Percentiles rank a stretch among this genome's conserved stretches.
Conservation (phyloP, 2,113 vertebrate species). For the Paralichthys olivaceus region DNA sequence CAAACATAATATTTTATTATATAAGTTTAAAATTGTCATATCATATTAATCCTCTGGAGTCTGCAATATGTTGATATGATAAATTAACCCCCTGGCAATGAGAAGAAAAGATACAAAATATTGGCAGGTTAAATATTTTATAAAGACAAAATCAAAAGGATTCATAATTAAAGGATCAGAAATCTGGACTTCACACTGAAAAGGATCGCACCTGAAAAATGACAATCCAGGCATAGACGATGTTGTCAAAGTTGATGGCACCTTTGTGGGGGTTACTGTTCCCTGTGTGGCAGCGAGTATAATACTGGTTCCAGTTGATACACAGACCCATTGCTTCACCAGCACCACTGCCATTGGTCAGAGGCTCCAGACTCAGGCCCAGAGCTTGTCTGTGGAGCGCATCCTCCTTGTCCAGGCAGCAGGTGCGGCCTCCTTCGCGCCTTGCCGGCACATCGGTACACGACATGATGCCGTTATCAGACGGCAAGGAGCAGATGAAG, state of each 20-base stretch:
- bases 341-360: constrained; percentile 82
- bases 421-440: constrained; percentile 91
- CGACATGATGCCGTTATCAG: constrained; percentile 98
- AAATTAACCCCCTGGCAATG: too few relatives aligned
- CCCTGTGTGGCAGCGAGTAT: constrained; percentile 93
- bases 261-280: constrained; percentile 94
- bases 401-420: constrained; percentile 95
- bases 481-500: constrained; percentile 96
- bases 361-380: constrained; percentile 82
- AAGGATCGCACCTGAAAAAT: constrained; percentile 91
- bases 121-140: too few relatives aligned
- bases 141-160: too few relatives aligned
- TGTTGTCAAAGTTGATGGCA: constrained; percentile 99
- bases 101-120: too few relatives aligned
- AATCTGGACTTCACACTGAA: too few relatives aligned
- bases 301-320: constrained; percentile 98
- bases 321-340: constrained; percentile 84
- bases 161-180: too few relatives aligned
- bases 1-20: too few relatives aligned
- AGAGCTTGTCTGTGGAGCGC: constrained; percentile 88
- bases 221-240: constrained; percentile 98
- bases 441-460: constrained; percentile 91
- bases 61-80: too few relatives aligned
- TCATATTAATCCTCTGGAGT: too few relatives aligned
- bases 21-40: too few relatives aligned